Evolutionary conservation across 2,888 invertebrate genomes (phyloP).

Genomic region (Miltochrista miniata): DNA sequence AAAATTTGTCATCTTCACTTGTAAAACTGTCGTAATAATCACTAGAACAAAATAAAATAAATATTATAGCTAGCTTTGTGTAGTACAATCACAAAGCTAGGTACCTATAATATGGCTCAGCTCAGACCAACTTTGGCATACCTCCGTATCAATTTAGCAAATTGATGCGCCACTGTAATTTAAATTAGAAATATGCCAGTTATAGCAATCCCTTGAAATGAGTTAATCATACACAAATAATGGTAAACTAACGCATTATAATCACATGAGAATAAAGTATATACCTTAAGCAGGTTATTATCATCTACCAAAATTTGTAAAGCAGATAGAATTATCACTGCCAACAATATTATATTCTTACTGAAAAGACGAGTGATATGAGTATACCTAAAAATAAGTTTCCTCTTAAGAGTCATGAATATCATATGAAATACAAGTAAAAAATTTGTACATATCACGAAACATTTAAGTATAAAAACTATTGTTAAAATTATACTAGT

Average conservation of each 20-base stretch:
- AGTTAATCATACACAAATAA: conserved; percentile 3
- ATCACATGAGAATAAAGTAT: conserved; percentile 3
- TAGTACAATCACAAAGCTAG: no score
- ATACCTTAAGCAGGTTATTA: conserved; percentile 5
- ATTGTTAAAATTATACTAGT: neutral
- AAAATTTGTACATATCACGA: neutral
- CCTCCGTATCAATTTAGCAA: no score
- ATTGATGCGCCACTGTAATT: no score
- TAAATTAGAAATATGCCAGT: no score
- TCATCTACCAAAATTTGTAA: conserved; percentile 4
- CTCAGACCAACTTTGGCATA: no score
- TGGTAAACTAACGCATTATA: neutral
- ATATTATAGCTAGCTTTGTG: no score
- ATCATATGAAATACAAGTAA: neutral
- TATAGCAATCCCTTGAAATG: conserved; percentile 6
- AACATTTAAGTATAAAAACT: conserved; percentile 3
- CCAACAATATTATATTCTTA: neutral
- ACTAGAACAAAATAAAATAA: no score
- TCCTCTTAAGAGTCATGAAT: neutral
- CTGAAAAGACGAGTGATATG: neutral
- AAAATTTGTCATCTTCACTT: no score
- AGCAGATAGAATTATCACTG: neutral
- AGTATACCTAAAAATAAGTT: neutral
- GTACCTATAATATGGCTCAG: no score
- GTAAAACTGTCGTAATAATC: no score